Base-by-base conservation (phyloP, 2,888 invertebrate species). In the Eristalinus aeneus region DNA sequence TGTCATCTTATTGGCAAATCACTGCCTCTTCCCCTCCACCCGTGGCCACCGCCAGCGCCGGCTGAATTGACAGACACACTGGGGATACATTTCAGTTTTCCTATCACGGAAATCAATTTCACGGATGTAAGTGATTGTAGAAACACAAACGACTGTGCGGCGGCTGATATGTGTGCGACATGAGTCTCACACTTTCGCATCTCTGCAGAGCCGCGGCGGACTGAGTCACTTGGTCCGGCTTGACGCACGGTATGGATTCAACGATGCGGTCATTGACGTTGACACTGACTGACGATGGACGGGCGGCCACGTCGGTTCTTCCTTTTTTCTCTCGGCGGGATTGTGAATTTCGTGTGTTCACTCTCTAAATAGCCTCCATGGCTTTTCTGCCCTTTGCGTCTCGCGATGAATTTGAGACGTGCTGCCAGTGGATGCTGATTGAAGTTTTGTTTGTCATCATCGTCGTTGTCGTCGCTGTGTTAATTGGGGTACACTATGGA, bases 61-160 rank as follows among this genome's bases (percentile, higher is more conserved):
- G 20, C 23, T 16, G 11, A 34, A 58, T 56, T 58, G 67, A 67
- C 64, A 65, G 75, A 75, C 58, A 46, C 67, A n/a, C 39, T 11
- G 31, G 5, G 12, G 67, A 75, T 68, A 75, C 67, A 39, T 20
- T 64, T 31, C 32, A 60, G 71, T 75, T 34, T 78, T 69, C 39
- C 61, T 64, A 78, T 83, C 61, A 68, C 83, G 83, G 78, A 83
- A 78, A 83, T 83, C 63, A 83, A 64, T 78, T 83, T 83, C 78
- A 64, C 83, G 83, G 83, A 74, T 78, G 63, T 73, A 61, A 76
- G 23, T 22, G 71, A 82, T 71, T 81, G 58, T 31, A 20, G 39
- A 53, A 46, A 68, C 54, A 54, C 54, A 54, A 56, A n/a, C n/a
- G n/a, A n/a, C n/a, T n/a, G n/a, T n/a, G 56, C 11, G 23, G 56